Conservation (phyloP, 2,888 invertebrate species). For the Nemoura dubitans region DNA sequence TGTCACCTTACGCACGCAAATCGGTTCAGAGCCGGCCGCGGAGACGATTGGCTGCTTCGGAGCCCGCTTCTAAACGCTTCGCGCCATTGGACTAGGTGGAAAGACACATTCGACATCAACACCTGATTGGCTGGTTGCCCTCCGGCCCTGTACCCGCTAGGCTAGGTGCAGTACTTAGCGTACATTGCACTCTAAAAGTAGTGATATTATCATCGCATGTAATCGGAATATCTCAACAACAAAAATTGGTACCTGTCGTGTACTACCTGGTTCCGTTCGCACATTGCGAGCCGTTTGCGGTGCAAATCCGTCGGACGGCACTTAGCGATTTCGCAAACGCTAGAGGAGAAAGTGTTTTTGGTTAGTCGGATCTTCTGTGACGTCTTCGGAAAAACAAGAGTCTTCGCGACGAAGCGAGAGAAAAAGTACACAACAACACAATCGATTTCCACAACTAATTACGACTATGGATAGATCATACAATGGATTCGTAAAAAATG, state of each 20-base stretch:
- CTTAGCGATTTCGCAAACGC: not conserved
- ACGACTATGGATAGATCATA: no score
- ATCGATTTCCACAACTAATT: no score
- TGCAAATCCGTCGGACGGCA: no score
- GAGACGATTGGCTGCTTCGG: constrained; percentile 41
- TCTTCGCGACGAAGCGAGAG: no score
- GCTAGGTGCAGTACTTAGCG: no score
- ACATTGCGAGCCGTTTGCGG: not conserved
- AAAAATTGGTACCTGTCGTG: constrained; percentile 1
- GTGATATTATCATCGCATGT: no score
- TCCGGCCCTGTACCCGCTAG: no score
- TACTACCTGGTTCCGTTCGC: not conserved
- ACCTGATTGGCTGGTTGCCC: no score
- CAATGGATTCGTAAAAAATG: no score
- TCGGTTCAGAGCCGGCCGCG: constrained; percentile 29
- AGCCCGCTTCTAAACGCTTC: constrained; percentile 15
- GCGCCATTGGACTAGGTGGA: not conserved
- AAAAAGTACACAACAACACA: no score
- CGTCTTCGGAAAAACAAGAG: no score
- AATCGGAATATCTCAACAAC: not conserved
- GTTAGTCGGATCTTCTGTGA: not conserved
- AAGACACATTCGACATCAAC: constrained; percentile 16
- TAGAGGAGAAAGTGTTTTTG: constrained; percentile 15
- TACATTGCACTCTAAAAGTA: not conserved
- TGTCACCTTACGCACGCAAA: constrained; percentile 48